Base-by-base conservation (phyloP, 2,888 invertebrate species). In the Cryptosula pallasiana region DNA sequence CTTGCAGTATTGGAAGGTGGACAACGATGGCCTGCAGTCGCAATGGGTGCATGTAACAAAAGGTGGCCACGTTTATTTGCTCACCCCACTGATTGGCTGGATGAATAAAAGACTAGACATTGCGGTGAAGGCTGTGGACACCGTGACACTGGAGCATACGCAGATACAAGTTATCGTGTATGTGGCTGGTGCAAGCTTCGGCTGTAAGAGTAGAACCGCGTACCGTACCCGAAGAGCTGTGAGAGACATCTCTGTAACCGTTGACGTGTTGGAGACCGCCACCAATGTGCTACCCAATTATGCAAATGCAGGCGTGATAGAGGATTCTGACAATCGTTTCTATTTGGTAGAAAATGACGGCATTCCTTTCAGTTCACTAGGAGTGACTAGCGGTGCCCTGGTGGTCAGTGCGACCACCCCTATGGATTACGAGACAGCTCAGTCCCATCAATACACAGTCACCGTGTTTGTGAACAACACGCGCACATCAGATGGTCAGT, bases 371-470 rank as follows among this genome's bases (percentile, higher is more conserved):
- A 29, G 25, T 13, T 34, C 29, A 29, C 29, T 34, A 25, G 63
- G 32, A 25, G 32, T 32, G 27, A 27, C 27, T n/a, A 63, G 25
- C 5, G 63, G 63, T 25, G 32, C 25, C 3, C 63, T 63, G 27
- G 13, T 63, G 3, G 63, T 63, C 27, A 63, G 27, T 32, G 29
- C 2, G 32, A 63, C 13, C 27, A 16, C 13, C 13, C 27, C 25
- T 13, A 9, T 63, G 63, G 63, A 63, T 63, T 63, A 63, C 32
- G 63, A 63, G 32, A 63, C 63, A 3, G 63, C 63, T 34, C 63
- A 27, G 3, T 27, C 27, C 5, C 63, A 63, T 63, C 63, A 63
- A 34, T 63, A 63, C n/a, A 16, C 20, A 13, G 25, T 63, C 9
- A 32, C 32, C 5, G 63, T 63, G 32, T 25, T 25, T 5, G 27